Conservation (phyloP, 2,113 vertebrate genomes). For the Tricholaema leucomelas region DNA sequence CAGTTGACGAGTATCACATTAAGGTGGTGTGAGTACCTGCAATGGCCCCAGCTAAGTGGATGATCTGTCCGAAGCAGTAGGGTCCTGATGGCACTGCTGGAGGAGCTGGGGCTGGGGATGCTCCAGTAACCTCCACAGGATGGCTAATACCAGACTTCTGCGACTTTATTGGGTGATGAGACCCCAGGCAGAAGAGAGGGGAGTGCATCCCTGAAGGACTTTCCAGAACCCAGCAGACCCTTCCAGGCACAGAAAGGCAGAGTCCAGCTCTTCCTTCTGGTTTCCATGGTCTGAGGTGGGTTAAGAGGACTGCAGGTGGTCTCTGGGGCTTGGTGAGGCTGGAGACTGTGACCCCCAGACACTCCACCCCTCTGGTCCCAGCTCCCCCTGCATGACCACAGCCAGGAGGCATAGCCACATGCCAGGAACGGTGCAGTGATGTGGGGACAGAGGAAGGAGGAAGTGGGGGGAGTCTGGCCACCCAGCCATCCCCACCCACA, state of each 20-base stretch:
- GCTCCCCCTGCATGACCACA: accelerated
- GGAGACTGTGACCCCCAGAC: background rate
- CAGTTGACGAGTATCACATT: background rate
- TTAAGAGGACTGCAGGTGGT: background rate
- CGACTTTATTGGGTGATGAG: background rate
- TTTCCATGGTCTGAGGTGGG: background rate
- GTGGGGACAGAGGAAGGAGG: too few relatives aligned
- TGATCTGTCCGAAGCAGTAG: background rate
- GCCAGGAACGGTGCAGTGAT: too few relatives aligned
- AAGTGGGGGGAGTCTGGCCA: background rate
- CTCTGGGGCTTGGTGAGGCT: background rate
- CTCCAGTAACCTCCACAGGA: background rate
- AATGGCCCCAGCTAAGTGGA: background rate
- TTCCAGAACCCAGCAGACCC: accelerated
- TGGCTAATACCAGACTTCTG: accelerated
- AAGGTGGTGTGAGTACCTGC: accelerated
- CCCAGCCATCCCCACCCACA: accelerated
- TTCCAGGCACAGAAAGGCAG: background rate
- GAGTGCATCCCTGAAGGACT: background rate
- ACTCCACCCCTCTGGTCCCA: background rate
- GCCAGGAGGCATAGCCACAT: background rate
- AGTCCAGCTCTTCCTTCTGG: background rate
- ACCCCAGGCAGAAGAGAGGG: background rate
- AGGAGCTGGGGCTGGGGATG: too few relatives aligned
- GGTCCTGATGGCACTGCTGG: accelerated